phyloP scores from a whole-genome alignment of 2,888 invertebrate species.

The Drosophila lacicola region DNA sequence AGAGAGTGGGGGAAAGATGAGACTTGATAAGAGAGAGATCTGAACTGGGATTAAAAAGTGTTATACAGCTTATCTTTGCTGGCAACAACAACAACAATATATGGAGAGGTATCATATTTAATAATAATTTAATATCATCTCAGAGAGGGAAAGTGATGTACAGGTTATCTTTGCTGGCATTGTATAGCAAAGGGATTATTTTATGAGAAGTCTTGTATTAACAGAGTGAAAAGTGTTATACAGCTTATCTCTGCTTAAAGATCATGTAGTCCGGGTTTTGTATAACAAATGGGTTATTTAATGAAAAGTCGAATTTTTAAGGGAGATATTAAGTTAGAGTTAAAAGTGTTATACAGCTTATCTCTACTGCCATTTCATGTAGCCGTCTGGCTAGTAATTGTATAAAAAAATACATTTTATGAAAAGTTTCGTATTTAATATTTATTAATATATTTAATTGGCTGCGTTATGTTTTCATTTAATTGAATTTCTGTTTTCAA shows the following conservation, averaged over 20 bases:
- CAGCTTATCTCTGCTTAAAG: too few species aligned
- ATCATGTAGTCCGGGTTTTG: too few species aligned
- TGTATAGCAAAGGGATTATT: too few species aligned
- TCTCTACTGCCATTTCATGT: background rate
- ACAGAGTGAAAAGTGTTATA: too few species aligned
- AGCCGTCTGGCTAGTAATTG: too few species aligned
- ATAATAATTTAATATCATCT: too few species aligned
- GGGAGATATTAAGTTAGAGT: background rate
- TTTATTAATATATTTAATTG: background rate
- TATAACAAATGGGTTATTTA: too few species aligned
- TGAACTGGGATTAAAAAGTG: background rate
- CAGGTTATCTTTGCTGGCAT: background rate
- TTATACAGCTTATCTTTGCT: background rate
- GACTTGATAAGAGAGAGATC: background rate
- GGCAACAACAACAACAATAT: too few species aligned
- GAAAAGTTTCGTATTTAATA: background rate
- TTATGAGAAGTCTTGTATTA: too few species aligned
- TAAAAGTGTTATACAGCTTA: background rate
- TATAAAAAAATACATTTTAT: background rate
- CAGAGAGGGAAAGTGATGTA: background rate
- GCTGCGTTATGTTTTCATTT: background rate
- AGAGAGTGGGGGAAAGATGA: background rate
- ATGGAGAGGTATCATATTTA: too few species aligned
- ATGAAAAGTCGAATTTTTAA: too few species aligned
- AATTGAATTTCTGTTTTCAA: conserved; percentile 2